Percentiles rank a stretch among this genome's conserved stretches.
Evolutionary conservation across 2,113 vertebrate genomes (phyloP).

Genomic region (Prionailurus bengalensis): DNA sequence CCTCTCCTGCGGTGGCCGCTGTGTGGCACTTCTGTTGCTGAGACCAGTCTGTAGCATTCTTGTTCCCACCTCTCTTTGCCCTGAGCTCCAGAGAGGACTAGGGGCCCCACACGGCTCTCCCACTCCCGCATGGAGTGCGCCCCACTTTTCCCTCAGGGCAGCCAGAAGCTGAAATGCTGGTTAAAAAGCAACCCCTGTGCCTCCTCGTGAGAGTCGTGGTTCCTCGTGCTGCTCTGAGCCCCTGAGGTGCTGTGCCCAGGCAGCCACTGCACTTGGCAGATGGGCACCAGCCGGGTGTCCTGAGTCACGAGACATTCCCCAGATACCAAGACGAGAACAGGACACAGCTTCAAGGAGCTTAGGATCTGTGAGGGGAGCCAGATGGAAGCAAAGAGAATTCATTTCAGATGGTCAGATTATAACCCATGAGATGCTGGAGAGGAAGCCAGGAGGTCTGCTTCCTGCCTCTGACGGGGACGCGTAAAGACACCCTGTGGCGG

Average conservation of each 20-base stretch:
- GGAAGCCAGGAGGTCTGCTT: fast-evolving
- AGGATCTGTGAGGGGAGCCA: fast-evolving
- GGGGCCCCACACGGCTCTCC: fast-evolving
- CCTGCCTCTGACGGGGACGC: fast-evolving
- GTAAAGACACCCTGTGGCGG: fast-evolving
- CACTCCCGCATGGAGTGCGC: background rate
- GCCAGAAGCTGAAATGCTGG: background rate
- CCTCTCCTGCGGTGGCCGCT: fast-evolving
- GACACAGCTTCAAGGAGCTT: background rate
- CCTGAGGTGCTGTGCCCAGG: background rate
- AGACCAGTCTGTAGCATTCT: fast-evolving
- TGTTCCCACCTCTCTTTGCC: fast-evolving
- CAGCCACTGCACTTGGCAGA: background rate
- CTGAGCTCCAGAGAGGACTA: fast-evolving
- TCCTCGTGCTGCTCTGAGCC: background rate
- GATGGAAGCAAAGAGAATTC: background rate
- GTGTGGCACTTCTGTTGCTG: fast-evolving
- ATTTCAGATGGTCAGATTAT: fast-evolving
- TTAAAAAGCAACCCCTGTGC: background rate
- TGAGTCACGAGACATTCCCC: fast-evolving
- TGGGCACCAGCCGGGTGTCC: background rate
- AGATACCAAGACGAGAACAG: background rate
- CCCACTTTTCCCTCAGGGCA: background rate
- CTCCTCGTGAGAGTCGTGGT: fast-evolving
- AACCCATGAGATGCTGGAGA: fast-evolving